Evolutionary conservation across 2,888 invertebrate species (phyloP).

Genomic region (Itoplectis maculator): DNA sequence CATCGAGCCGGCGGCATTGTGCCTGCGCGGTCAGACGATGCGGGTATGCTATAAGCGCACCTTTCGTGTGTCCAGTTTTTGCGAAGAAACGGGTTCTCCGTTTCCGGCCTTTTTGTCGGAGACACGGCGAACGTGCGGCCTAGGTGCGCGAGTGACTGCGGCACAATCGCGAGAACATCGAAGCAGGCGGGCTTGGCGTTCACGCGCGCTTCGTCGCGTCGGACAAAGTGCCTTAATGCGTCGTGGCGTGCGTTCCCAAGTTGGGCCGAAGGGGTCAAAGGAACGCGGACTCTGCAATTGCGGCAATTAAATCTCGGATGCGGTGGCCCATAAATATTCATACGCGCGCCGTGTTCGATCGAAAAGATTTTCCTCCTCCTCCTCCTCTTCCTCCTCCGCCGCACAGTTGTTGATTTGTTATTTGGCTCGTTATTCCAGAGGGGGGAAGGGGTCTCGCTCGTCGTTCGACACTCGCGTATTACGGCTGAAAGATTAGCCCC

Average conservation of each 20-base stretch:
- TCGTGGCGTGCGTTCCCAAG: conserved; percentile 18
- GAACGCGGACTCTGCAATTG: conserved; percentile 19
- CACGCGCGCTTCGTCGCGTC: conserved; percentile 4
- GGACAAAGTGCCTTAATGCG: conserved; percentile 42
- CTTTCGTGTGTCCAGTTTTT: conserved; percentile 42
- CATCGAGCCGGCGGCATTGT: conserved; percentile 6
- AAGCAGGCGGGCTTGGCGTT: conserved; percentile 23
- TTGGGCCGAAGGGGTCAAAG: conserved; percentile 8
- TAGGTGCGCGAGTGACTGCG: conserved; percentile 12
- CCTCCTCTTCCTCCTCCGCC: too few species aligned
- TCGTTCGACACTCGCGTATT: conserved; percentile 41
- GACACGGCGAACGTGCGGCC: conserved; percentile 9
- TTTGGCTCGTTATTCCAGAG: conserved; percentile 47
- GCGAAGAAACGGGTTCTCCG: conserved; percentile 35
- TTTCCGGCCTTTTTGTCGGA: conserved; percentile 16
- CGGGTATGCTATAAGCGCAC: conserved; percentile 22
- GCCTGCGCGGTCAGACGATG: conserved; percentile 29
- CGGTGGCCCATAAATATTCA: conserved; percentile 38
- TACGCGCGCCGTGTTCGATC: conserved; percentile 12
- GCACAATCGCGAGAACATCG: conserved; percentile 39
- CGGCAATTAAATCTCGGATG: conserved; percentile 37
- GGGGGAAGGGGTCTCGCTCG: conserved; percentile 9
- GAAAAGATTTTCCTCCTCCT: neutral
- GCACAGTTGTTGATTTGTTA: conserved; percentile 28
- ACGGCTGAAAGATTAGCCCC: conserved; percentile 42